Evolutionary conservation across 2,797 vertebrate genomes (phyloP).

Genomic region (Muscicapa striata): DNA sequence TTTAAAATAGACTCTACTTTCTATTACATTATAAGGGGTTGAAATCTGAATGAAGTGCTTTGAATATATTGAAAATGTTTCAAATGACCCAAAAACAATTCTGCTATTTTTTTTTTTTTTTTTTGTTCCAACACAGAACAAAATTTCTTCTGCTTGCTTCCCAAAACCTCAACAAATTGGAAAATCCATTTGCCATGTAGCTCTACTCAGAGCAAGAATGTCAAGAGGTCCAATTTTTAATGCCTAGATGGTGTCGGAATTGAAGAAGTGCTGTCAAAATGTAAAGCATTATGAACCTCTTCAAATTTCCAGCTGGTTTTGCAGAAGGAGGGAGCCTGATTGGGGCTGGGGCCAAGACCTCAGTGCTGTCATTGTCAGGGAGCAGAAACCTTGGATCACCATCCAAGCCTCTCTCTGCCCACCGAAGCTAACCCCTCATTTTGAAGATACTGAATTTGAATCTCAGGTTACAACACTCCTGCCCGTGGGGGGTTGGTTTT

Average conservation of each 20-base stretch:
- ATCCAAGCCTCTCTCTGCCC: neutral
- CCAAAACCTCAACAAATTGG: slow-evolving; percentile 50
- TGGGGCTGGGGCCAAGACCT: neutral
- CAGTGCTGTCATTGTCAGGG: neutral
- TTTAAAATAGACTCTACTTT: slow-evolving; percentile 57
- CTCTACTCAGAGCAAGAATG: neutral
- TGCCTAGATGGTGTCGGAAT: neutral
- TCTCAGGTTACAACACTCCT: slow-evolving; percentile 13
- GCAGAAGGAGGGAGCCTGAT: neutral
- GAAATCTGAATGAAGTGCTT: slow-evolving; percentile 67
- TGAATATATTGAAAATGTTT: slow-evolving; percentile 55
- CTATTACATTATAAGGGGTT: slow-evolving; percentile 51
- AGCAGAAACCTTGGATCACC: neutral
- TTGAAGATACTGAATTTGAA: neutral
- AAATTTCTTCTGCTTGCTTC: slow-evolving; percentile 39
- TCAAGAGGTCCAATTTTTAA: neutral
- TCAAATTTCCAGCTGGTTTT: neutral
- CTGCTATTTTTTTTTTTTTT: slow-evolving; percentile 2
- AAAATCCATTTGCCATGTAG: slow-evolving; percentile 43
- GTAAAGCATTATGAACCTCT: neutral
- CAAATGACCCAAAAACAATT: slow-evolving; percentile 26
- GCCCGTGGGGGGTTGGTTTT: neutral
- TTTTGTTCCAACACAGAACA: neutral
- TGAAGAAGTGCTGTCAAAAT: slow-evolving; percentile 1
- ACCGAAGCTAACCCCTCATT: neutral